phyloP scores from a whole-genome alignment of 2,113 vertebrate species.

The Panurus biarmicus region DNA sequence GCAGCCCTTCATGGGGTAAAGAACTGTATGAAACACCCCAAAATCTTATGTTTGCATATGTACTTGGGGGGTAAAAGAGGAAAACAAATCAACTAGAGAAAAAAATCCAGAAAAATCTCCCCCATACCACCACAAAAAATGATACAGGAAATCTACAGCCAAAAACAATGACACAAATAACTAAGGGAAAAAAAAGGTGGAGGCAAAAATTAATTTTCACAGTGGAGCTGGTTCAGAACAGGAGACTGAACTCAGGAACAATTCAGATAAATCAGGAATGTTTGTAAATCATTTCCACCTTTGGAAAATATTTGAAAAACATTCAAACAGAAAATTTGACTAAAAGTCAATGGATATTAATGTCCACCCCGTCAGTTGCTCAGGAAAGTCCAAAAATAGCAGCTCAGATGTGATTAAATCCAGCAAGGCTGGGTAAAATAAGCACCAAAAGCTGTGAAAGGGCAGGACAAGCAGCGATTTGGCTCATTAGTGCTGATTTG shows the following conservation, averaged over 20 bases:
- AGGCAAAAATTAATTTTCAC: neutral
- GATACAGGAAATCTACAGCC: neutral
- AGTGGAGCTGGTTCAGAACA: neutral
- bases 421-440: neutral
- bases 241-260: neutral
- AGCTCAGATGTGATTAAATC: slow-evolving; percentile 24
- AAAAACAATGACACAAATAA: neutral
- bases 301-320: neutral
- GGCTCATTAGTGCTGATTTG: slow-evolving; percentile 54
- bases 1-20: neutral
- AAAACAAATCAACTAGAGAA: neutral
- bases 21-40: neutral
- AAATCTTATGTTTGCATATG: neutral
- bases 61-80: accelerated
- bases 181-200: accelerated
- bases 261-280: neutral
- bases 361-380: neutral
- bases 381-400: neutral
- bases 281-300: neutral
- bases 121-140: neutral
- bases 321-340: neutral
- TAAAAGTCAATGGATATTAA: neutral
- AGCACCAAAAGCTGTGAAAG: neutral
- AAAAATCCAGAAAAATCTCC: neutral
- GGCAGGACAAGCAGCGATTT: neutral